Base-by-base conservation (phyloP, 2,797 vertebrate genomes). In the Apodemus agrarius region DNA sequence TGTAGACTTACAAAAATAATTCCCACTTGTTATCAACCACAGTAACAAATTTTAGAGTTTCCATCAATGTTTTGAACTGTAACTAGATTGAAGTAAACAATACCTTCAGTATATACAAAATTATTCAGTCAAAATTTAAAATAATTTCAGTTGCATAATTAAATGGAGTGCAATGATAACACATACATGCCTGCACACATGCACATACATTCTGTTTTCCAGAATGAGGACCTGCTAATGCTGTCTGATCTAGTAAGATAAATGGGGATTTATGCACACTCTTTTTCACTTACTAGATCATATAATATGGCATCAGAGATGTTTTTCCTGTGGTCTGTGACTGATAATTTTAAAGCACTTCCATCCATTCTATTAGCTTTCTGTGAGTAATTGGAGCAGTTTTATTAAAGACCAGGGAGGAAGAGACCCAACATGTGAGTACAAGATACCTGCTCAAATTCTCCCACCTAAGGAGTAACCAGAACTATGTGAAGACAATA, bases 141-240 rank as follows among this genome's bases (percentile, higher is more conserved):
- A 96, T 91, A 91, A 97, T 85, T 96, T 94, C 31, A 87, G 37
- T 67, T 95, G 54, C 92, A 24, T 91, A 86, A 97, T 37, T 86
- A 78, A 92, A 49, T 67, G 31, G 54, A 92, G 78, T 91, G 46
- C 0, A 3, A 54, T 91, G 93, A 86, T 97, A 82, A 86, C n/a
- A 40, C 29, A 63, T 26, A 24, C 21, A 43, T 17, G 19, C 57
- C 75, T 90, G 89, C 74, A 29, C 67, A 89, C 31, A 80, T 19
- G 0, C 96, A 96, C 93, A 95, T 96, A 93, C 76, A 19, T 46
- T 91, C 80, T 97, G 16, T 95, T 78, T 98, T 94, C 83, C 57
- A 82, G 87, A 97, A 97, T 97, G 97, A 97, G 22, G 80, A 79
- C 90, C 88, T 89, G 97, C 57, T 40, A 46, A 87, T 72, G 76